Percentiles rank a stretch among this genome's conserved stretches.
phyloP scores from a whole-genome alignment of 2,888 invertebrate genomes.

The Micropterix aruncella region DNA sequence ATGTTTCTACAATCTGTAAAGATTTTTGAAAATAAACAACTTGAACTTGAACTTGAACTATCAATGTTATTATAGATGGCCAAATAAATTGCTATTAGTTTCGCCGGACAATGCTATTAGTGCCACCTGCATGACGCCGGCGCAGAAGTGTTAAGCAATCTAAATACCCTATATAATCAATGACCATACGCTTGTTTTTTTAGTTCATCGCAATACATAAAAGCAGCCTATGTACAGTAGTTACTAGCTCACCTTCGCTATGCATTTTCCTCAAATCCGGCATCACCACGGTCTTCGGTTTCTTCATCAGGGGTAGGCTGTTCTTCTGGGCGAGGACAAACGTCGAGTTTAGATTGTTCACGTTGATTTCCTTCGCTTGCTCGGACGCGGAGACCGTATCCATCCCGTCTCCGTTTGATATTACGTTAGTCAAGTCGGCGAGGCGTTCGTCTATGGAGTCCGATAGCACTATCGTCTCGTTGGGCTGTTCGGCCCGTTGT shows the following conservation, averaged over 20 bases:
- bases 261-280: not conserved
- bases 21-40: too few species aligned
- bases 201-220: too few species aligned
- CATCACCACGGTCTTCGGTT: not conserved
- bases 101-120: too few species aligned
- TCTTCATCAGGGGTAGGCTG: not conserved
- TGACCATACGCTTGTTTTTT: too few species aligned
- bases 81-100: too few species aligned
- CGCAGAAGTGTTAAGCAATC: too few species aligned
- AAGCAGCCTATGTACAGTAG: too few species aligned
- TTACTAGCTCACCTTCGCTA: constrained; percentile 7
- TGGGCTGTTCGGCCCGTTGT: constrained; percentile 15
- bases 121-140: too few species aligned
- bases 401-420: not conserved
- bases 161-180: too few species aligned
- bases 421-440: constrained; percentile 19
- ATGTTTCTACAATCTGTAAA: too few species aligned
- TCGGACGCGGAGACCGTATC: not conserved
- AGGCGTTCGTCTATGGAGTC: constrained; percentile 20
- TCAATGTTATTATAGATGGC: too few species aligned
- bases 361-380: constrained; percentile 18
- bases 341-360: constrained; percentile 30
- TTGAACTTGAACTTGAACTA: too few species aligned
- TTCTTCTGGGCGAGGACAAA: constrained; percentile 27
- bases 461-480: constrained; percentile 30